These are phyloP conservation scores for Ariolimax columbianus DNA, from an alignment of 2,888 invertebrate genomes.

Conservation along the genomic window DNA sequence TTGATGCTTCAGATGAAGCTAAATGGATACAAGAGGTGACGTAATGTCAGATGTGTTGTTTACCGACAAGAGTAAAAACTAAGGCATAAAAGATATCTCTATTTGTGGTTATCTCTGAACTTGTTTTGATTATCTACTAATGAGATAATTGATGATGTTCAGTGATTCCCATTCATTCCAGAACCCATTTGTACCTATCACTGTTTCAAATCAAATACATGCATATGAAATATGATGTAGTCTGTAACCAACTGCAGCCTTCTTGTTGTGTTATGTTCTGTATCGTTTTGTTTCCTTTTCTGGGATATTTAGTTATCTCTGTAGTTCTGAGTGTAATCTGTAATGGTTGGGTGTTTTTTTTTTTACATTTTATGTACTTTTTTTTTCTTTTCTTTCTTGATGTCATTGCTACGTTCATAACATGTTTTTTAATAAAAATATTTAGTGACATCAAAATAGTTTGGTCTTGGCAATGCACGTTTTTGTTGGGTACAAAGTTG, in stretches of 20 bases:
- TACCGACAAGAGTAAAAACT: too few species aligned
- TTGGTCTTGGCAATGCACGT: not conserved
- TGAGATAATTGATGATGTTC: too few species aligned
- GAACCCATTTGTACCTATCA: too few species aligned
- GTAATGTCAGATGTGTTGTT: too few species aligned
- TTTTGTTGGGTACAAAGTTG: not conserved
- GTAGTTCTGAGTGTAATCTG: not conserved
- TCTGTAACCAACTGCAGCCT: not conserved
- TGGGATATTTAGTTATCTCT: not conserved
- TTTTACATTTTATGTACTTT: too few species aligned
- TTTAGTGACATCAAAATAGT: constrained; percentile 2
- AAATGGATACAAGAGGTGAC: too few species aligned
- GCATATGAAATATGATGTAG: not conserved
- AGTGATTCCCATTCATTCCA: too few species aligned
- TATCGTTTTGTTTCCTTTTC: not conserved
- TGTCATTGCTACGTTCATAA: constrained; percentile 28
- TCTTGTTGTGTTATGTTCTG: not conserved
- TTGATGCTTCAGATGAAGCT: too few species aligned
- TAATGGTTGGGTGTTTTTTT: not conserved
- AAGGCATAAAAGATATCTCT: too few species aligned
- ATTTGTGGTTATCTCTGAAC: too few species aligned
- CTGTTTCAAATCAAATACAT: not conserved
- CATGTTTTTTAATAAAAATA: constrained; percentile 27
- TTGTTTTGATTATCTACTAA: too few species aligned
- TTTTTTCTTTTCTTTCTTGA: not conserved